phyloP scores from a whole-genome alignment of 1,140 invertebrate genomes.

The Pseudobourletiella spinata region DNA sequence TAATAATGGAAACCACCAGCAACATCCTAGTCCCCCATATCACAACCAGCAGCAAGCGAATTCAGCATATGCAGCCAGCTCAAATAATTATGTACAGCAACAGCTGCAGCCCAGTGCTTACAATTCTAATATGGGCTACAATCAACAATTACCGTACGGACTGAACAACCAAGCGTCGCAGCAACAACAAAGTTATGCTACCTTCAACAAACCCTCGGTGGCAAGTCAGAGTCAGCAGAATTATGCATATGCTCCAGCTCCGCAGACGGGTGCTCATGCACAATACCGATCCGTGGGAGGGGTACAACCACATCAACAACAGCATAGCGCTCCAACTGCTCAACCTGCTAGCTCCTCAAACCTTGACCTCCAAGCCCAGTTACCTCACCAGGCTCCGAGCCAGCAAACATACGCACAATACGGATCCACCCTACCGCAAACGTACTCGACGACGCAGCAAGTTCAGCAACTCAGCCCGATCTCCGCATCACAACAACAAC shows the following conservation, averaged over 20 bases:
- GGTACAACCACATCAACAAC: no score
- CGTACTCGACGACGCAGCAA: neutral
- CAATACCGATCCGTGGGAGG: no score
- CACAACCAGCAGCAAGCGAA: neutral
- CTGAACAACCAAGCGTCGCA: neutral
- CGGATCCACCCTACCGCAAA: neutral
- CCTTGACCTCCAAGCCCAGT: no score
- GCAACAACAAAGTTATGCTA: neutral
- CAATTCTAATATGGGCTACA: neutral
- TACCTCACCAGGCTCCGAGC: no score
- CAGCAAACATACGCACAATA: neutral
- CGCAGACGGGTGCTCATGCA: no score
- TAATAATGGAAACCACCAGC: neutral
- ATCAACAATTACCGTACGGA: neutral
- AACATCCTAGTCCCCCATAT: neutral
- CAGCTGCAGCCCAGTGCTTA: neutral
- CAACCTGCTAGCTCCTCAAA: no score
- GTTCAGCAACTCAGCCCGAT: neutral
- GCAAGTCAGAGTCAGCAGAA: neutral
- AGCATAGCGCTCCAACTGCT: no score
- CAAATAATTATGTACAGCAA: neutral
- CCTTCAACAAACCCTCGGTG: neutral
- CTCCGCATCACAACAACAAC: neutral
- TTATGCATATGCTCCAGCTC: constrained; percentile 2
- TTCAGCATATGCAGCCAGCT: no score